Percentiles rank a stretch among this genome's conserved stretches.
Evolutionary conservation across 2,797 vertebrate genomes (phyloP).

Genomic region (Smutsia temminckii): DNA sequence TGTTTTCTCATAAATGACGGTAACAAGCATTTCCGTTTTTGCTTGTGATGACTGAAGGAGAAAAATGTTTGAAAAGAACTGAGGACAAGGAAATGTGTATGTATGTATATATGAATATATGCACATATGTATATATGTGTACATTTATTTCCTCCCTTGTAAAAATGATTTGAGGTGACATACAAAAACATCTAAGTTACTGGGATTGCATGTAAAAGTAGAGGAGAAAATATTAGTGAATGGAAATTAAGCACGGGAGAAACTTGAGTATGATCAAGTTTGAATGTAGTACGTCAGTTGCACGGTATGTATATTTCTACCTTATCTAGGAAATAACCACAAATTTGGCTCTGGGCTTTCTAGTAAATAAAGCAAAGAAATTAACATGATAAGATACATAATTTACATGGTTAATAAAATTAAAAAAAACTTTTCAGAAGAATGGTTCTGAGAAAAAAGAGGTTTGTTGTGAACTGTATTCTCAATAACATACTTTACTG

Average conservation of each 20-base stretch:
- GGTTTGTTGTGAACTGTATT: background rate
- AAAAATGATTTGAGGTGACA: background rate
- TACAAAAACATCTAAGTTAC: background rate
- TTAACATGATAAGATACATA: background rate
- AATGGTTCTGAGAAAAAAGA: background rate
- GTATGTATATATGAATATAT: background rate
- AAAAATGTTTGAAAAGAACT: slow-evolving; percentile 30
- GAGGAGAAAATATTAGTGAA: background rate
- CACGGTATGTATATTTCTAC: background rate
- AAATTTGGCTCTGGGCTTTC: background rate
- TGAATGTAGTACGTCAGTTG: background rate
- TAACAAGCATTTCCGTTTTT: background rate
- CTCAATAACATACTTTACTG: background rate
- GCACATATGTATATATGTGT: background rate
- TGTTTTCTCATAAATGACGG: background rate
- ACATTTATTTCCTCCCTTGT: background rate
- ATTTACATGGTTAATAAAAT: background rate
- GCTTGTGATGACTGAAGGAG: background rate
- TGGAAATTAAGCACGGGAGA: background rate
- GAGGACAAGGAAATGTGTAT: background rate
- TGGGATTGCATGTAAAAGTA: background rate
- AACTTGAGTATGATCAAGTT: background rate
- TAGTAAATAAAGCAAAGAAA: background rate
- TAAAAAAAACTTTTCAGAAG: background rate
- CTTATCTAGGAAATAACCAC: background rate